Conservation (phyloP, 2,113 vertebrate genomes). For the Caranx melampygus region DNA sequence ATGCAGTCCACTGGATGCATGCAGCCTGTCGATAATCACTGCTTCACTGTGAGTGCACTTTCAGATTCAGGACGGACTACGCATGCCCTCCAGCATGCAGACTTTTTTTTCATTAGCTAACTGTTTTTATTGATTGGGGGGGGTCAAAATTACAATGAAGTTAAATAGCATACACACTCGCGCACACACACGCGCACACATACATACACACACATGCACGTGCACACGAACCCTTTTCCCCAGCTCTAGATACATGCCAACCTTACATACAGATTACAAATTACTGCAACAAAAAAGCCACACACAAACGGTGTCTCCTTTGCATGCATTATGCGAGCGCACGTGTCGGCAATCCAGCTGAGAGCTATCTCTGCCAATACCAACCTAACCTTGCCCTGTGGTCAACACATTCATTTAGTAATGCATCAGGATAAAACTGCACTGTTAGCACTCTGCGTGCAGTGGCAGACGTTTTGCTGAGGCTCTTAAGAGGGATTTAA, state of each 20-base stretch:
- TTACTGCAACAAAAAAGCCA: constrained; percentile 64
- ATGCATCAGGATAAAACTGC: constrained; percentile 78
- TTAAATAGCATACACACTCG: constrained; percentile 43
- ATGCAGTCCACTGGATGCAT: constrained; percentile 76
- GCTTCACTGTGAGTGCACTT: constrained; percentile 55
- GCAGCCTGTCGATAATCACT: constrained; percentile 60
- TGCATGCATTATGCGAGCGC: constrained; percentile 78
- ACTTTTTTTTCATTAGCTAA: constrained; percentile 78
- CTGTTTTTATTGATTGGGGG: constrained; percentile 79
- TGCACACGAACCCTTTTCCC: constrained; percentile 22
- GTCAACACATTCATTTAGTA: constrained; percentile 79
- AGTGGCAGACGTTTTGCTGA: constrained; percentile 63
- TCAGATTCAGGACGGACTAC: constrained; percentile 52
- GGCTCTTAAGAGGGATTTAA: constrained; percentile 80
- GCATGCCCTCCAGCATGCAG: constrained; percentile 72
- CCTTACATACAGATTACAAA: constrained; percentile 73
- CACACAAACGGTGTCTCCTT: constrained; percentile 70
- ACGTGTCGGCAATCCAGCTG: constrained; percentile 80
- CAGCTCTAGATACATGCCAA: constrained; percentile 59
- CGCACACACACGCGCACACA: background rate
- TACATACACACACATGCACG: constrained; percentile 5
- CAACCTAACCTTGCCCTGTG: constrained; percentile 76
- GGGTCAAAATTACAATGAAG: constrained; percentile 71
- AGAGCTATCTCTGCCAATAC: constrained; percentile 77
- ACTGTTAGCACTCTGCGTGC: constrained; percentile 73